Percentiles rank a stretch among this genome's conserved stretches.
phyloP scores from a whole-genome alignment of 2,113 vertebrate genomes.

The Chaetops frenatus region DNA sequence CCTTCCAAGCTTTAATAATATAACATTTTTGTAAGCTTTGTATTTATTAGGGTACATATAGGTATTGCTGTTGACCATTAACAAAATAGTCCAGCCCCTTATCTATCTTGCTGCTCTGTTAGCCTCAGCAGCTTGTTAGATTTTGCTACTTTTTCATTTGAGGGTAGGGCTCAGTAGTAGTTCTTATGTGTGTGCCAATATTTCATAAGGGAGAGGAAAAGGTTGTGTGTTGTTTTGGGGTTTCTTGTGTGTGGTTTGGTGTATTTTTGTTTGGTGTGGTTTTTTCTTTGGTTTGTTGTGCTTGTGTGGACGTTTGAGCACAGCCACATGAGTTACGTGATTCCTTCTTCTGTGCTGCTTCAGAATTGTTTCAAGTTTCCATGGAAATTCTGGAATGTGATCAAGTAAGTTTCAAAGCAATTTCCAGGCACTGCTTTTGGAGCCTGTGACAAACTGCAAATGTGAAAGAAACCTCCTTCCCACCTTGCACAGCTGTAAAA shows the following conservation, averaged over 20 bases:
- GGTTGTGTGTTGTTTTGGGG: neutral
- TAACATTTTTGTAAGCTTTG: neutral
- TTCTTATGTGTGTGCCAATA: neutral
- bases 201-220: neutral
- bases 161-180: neutral
- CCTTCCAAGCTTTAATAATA: neutral
- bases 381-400: neutral
- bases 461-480: neutral
- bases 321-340: fast-evolving
- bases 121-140: neutral
- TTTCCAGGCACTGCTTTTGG: neutral
- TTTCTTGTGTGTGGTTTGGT: neutral
- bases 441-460: neutral
- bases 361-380: neutral
- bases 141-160: neutral
- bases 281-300: neutral
- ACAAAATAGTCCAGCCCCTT: neutral
- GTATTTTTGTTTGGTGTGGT: neutral
- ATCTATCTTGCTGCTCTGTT: neutral
- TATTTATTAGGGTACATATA: neutral
- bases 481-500: neutral
- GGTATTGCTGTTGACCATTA: neutral
- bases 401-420: neutral
- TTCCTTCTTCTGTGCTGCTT: neutral
- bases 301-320: neutral